Conservation (phyloP, 1,140 invertebrate species). For the Drosophila melanogaster region DNA sequence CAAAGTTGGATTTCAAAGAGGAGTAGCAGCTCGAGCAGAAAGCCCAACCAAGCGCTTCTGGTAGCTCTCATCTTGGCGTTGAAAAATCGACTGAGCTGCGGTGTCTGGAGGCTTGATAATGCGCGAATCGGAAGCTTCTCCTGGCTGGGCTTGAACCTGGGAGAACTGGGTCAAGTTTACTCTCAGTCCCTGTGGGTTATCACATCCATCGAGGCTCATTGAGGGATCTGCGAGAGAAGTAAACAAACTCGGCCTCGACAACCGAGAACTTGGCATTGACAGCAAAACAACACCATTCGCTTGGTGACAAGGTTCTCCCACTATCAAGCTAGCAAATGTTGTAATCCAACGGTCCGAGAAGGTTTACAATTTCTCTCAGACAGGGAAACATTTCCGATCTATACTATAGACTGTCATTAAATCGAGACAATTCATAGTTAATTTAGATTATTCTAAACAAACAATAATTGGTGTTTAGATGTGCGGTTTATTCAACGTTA, state of each 20-base stretch:
- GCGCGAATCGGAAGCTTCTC: constrained; percentile 30
- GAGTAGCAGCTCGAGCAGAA: constrained; percentile 12
- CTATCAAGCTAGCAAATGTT: constrained; percentile 4
- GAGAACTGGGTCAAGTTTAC: constrained; percentile 65
- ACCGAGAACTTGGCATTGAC: constrained; percentile 46
- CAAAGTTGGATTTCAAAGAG: not conserved
- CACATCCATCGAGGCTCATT: constrained; percentile 15
- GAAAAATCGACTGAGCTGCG: constrained; percentile 50
- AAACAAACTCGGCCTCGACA: constrained; percentile 60
- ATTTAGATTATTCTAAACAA: not conserved
- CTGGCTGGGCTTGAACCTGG: constrained; percentile 54
- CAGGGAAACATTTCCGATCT: not conserved
- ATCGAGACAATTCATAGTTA: not conserved
- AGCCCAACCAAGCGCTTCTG: constrained; percentile 17
- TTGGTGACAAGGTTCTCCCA: constrained; percentile 15
- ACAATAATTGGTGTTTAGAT: not conserved
- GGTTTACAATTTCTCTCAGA: constrained; percentile 1
- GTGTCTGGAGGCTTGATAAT: constrained; percentile 12
- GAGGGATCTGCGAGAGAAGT: constrained; percentile 40
- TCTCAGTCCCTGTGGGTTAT: constrained; percentile 59
- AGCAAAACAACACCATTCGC: constrained; percentile 4
- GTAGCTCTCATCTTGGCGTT: constrained; percentile 65
- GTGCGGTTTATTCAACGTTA: not conserved
- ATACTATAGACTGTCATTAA: not conserved
- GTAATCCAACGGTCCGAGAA: not conserved